These are phyloP conservation scores for Halcyon smyrnensis DNA, from an alignment of 2,797 vertebrate genomes.

Conservation along the genomic window DNA sequence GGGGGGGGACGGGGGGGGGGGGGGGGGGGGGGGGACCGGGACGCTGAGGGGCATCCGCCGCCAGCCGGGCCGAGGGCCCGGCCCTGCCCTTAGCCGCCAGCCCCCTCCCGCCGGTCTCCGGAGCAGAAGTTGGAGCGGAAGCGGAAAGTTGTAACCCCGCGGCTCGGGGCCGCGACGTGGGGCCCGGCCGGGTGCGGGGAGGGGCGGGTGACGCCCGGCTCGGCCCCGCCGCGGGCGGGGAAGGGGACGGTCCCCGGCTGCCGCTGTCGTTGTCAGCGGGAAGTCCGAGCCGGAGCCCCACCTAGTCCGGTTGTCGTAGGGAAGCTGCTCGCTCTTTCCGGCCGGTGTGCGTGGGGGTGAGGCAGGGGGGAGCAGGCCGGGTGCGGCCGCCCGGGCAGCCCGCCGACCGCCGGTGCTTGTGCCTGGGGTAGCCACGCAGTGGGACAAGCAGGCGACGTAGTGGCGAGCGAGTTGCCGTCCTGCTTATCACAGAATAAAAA, in stretches of 20 bases:
- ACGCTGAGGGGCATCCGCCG: not conserved
- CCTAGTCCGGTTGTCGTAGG: constrained; percentile 69
- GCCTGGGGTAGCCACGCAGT: accelerated
- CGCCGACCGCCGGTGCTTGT: too few species aligned
- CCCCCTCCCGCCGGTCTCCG: not conserved
- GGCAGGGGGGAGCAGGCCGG: not conserved
- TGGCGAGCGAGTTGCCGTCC: not conserved
- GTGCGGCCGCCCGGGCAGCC: not conserved
- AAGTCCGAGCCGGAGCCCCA: constrained; percentile 69
- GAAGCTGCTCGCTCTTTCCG: constrained; percentile 52
- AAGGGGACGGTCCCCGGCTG: not conserved
- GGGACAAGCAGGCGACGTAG: not conserved
- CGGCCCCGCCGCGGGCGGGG: not conserved
- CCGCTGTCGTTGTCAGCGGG: constrained; percentile 54
- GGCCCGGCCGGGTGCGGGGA: constrained; percentile 47
- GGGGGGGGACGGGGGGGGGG: constrained; percentile 65
- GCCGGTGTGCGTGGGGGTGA: constrained; percentile 10
- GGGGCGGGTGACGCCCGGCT: constrained; percentile 13
- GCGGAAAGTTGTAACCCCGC: constrained; percentile 58
- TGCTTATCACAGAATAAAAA: not conserved
- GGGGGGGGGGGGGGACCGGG: constrained; percentile 53
- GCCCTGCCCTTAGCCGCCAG: not conserved
- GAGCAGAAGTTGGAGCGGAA: constrained; percentile 73
- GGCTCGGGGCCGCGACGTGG: constrained; percentile 56
- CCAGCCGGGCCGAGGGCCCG: not conserved